These are phyloP conservation scores for Erethizon dorsatum DNA, from an alignment of 2,797 vertebrate genomes.

Conservation along the genomic window DNA sequence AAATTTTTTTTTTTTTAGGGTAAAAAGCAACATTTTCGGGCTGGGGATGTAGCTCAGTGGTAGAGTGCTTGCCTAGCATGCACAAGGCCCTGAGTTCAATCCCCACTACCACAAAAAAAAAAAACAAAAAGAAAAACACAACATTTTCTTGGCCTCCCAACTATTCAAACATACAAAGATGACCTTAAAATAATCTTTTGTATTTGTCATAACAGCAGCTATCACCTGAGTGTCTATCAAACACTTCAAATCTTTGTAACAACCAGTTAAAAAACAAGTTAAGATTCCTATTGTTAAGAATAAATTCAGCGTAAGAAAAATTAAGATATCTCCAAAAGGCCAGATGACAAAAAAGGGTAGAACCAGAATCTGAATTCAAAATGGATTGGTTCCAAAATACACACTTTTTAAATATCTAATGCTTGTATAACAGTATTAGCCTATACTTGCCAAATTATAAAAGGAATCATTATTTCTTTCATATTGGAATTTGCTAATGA, in stretches of 20 bases:
- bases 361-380: conserved; percentile 28
- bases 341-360: background rate
- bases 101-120: background rate
- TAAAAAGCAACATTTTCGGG: background rate
- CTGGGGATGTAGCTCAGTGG: too few species aligned
- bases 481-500: conserved; percentile 10
- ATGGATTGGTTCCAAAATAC: background rate
- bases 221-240: background rate
- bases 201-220: conserved; percentile 1
- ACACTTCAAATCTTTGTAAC: conserved; percentile 15
- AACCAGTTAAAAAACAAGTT: background rate
- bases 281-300: background rate
- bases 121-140: background rate
- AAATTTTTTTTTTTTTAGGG: background rate
- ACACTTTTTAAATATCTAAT: background rate
- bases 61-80: background rate
- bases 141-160: background rate
- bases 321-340: background rate
- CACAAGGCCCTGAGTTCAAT: background rate
- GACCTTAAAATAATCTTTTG: conserved; percentile 41
- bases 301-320: conserved; percentile 20
- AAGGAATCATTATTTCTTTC: conserved; percentile 48
- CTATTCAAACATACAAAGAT: conserved; percentile 35
- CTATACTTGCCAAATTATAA: conserved; percentile 42
- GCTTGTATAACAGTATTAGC: conserved; percentile 3